These are phyloP conservation scores for Semicossyphus pulcher DNA, from an alignment of 2,113 vertebrate species.

Conservation along the genomic window DNA sequence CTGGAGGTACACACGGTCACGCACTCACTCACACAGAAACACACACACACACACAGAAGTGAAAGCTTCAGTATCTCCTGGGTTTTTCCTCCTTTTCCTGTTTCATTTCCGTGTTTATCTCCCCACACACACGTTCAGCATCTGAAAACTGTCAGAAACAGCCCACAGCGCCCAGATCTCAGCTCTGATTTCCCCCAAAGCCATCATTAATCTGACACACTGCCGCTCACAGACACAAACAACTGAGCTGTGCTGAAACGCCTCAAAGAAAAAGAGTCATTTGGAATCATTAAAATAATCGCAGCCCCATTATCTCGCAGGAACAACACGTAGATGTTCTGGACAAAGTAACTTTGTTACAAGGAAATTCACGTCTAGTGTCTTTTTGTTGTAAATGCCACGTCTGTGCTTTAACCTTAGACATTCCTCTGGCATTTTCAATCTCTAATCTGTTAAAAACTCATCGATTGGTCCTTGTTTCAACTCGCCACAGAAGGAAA, in stretches of 20 bases:
- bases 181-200: slow-evolving; percentile 31
- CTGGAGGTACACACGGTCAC: slow-evolving; percentile 50
- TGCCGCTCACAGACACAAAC: slow-evolving; percentile 6
- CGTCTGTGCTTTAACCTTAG: no score
- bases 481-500: no score
- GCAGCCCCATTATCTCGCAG: not conserved
- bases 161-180: slow-evolving; percentile 18
- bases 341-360: no score
- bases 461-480: slow-evolving; percentile 23
- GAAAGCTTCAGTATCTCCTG: slow-evolving; percentile 26
- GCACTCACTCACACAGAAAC: slow-evolving; percentile 16
- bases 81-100: not conserved
- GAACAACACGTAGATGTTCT: no score
- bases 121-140: not conserved
- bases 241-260: not conserved
- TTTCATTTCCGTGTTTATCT: slow-evolving; percentile 15
- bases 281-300: slow-evolving; percentile 9
- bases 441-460: slow-evolving; percentile 33
- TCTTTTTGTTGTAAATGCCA: no score
- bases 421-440: slow-evolving; percentile 11
- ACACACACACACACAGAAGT: slow-evolving; percentile 2
- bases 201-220: slow-evolving; percentile 30
- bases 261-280: not conserved
- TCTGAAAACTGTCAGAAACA: not conserved
- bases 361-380: no score